phyloP scores from a whole-genome alignment of 2,113 vertebrate species.

The Synchiropus splendidus region DNA sequence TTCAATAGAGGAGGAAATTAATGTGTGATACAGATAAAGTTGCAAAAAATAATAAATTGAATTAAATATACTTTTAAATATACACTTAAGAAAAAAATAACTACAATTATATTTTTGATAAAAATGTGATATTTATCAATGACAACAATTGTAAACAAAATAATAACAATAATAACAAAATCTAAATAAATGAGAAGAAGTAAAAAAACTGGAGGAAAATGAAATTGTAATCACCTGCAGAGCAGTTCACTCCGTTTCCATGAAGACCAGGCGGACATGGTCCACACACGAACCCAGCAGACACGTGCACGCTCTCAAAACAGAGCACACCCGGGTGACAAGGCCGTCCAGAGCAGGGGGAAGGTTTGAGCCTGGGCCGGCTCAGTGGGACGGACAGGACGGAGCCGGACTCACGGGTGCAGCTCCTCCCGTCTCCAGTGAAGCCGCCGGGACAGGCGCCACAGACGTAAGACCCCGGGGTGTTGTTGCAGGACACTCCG shows the following conservation, averaged over 20 bases:
- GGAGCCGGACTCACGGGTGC: slow-evolving; percentile 42
- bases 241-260: slow-evolving; percentile 61
- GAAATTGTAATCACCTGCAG: neutral
- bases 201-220: too few relatives aligned
- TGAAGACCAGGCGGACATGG: slow-evolving; percentile 58
- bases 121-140: too few relatives aligned
- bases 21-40: too few relatives aligned
- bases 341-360: slow-evolving; percentile 44
- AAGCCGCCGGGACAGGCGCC: slow-evolving; percentile 70
- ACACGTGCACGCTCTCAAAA: slow-evolving; percentile 54
- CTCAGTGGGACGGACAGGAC: too few relatives aligned
- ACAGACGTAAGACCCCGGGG: slow-evolving; percentile 75
- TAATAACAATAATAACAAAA: too few relatives aligned
- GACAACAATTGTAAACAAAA: too few relatives aligned
- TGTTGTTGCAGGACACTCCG: slow-evolving; percentile 73
- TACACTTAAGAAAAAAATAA: too few relatives aligned
- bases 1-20: too few relatives aligned
- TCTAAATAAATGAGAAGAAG: too few relatives aligned
- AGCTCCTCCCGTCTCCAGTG: slow-evolving; percentile 70
- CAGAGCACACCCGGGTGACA: slow-evolving; percentile 66
- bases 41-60: too few relatives aligned
- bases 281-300: slow-evolving; percentile 61
- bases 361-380: neutral
- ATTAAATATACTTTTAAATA: too few relatives aligned
- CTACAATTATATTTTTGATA: too few relatives aligned